phyloP scores from a whole-genome alignment of 2,797 vertebrate genomes.

The Girardinus metallicus region DNA sequence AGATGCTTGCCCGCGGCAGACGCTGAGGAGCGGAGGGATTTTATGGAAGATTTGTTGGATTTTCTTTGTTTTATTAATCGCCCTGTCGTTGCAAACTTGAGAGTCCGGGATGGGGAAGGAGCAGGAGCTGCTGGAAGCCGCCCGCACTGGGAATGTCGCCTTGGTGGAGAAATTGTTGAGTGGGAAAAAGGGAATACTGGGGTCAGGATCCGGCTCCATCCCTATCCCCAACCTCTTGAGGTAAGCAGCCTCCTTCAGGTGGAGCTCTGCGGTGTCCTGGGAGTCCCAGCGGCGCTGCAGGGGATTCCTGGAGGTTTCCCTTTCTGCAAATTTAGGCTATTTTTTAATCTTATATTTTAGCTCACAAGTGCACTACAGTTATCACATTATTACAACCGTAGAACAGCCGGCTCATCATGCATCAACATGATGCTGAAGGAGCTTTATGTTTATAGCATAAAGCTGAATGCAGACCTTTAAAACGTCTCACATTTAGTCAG shows the following conservation, averaged over 20 bases:
- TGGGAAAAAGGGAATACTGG: constrained; percentile 94
- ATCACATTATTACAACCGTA: constrained; percentile 8
- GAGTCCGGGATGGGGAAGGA: constrained; percentile 92
- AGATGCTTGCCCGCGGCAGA: constrained; percentile 44
- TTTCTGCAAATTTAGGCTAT: constrained; percentile 30
- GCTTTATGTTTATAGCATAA: constrained; percentile 1
- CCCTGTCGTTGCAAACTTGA: constrained; percentile 67
- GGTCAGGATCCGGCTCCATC: constrained; percentile 92
- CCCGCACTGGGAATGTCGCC: constrained; percentile 94
- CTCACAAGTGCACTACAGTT: constrained; percentile 27
- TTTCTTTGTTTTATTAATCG: constrained; percentile 28
- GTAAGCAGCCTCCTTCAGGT: constrained; percentile 77
- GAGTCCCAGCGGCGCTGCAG: constrained; percentile 2
- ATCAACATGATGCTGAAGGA: constrained; percentile 5
- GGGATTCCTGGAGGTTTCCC: constrained; percentile 47
- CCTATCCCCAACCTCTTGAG: constrained; percentile 94
- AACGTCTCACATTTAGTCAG: not conserved
- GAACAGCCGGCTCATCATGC: not conserved
- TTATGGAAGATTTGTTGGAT: constrained; percentile 71
- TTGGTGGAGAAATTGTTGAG: constrained; percentile 96
- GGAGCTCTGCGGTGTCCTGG: constrained; percentile 12
- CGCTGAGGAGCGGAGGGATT: constrained; percentile 44
- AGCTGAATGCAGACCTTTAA: not conserved
- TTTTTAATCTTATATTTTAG: constrained; percentile 13
- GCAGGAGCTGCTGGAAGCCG: constrained; percentile 96